A percentile compares a stretch with the other conserved stretches of the same genome.
Conservation (phyloP, 2,888 invertebrate genomes). For the Melieria crassipennis region DNA sequence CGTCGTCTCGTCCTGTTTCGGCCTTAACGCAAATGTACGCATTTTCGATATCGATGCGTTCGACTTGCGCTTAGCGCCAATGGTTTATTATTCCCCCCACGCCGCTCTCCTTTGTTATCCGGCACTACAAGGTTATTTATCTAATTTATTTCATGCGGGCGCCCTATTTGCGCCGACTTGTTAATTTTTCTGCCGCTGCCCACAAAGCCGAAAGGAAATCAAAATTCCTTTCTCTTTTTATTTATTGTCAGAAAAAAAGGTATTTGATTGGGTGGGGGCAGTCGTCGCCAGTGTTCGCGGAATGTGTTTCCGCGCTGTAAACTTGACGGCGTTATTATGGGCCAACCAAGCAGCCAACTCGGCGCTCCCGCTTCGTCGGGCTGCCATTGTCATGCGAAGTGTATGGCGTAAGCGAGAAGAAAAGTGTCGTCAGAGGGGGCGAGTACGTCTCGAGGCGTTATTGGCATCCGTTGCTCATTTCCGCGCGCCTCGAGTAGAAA, state of each 20-base stretch:
- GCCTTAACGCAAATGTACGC: constrained; percentile 12
- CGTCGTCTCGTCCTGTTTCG: too few relatives aligned
- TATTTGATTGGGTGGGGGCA: background rate
- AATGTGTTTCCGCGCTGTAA: background rate
- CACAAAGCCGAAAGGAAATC: background rate
- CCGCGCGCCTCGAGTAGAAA: too few relatives aligned
- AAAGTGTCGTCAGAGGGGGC: too few relatives aligned
- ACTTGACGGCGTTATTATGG: background rate
- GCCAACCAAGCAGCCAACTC: too few relatives aligned
- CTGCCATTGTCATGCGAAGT: too few relatives aligned
- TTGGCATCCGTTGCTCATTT: constrained; percentile 6
- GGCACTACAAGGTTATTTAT: constrained; percentile 22
- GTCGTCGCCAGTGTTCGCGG: too few relatives aligned
- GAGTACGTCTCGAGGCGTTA: background rate
- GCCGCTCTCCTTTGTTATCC: constrained; percentile 5
- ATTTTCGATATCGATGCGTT: constrained; percentile 28
- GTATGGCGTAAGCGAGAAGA: too few relatives aligned
- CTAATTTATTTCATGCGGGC: constrained; percentile 1
- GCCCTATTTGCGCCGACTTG: constrained; percentile 23
- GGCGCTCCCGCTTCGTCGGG: background rate
- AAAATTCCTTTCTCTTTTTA: constrained; percentile 19
- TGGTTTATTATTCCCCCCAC: constrained; percentile 18
- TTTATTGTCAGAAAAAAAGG: constrained; percentile 7
- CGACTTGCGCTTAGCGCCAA: too few relatives aligned
- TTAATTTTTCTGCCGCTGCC: constrained; percentile 12